Evolutionary conservation across 2,888 invertebrate genomes (phyloP), one percentile per base, ranked within the genome.

Genomic region (Encarsia formosa): DNA sequence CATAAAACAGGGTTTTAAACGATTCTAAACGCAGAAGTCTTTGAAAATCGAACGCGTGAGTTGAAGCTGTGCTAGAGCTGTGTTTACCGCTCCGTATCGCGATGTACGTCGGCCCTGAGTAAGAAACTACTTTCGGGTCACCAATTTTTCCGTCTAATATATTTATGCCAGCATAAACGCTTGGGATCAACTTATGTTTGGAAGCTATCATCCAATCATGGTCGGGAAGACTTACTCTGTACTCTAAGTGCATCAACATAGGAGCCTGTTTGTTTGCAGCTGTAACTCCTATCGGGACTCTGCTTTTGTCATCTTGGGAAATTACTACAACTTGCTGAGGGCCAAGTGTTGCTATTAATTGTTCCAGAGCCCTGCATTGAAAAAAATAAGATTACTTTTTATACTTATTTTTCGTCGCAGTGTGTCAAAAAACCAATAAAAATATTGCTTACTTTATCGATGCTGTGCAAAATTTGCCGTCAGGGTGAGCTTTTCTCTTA

Each of bases 31-130:
- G 3, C 3, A 31, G 15, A 15, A 31, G 31, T 31, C 6, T 31
- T 6, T 6, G 31, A 15, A 31, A 31, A 6, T 31, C 31, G 15
- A 4, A 31, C 11, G 31, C 31, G 15, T 67, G 68, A n/a, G 61
- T 52, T 20, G 42, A 49, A 23, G 69, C 66, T 16, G 60, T 62
- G 20, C 60, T 59, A 19, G 54, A 56, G 24, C 49, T 52, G 40
- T 67, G 65, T 47, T 68, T 70, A 5, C 60, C 65, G 35, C 57
- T 56, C 18, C 66, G 32, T 20, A 70, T 64, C 74, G 70, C 65
- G 34, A 75, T 61, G 62, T 69, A 71, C 49, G 72, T 75, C 44
- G 75, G 73, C 15, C 74, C 75, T 51, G 62, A 64, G 54, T 70
- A 70, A 34, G 61, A 47, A 34, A 73, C 68, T 41, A 67, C 66